Evolutionary conservation across 2,888 invertebrate species (phyloP).

Genomic region (Orthosia incerta): DNA sequence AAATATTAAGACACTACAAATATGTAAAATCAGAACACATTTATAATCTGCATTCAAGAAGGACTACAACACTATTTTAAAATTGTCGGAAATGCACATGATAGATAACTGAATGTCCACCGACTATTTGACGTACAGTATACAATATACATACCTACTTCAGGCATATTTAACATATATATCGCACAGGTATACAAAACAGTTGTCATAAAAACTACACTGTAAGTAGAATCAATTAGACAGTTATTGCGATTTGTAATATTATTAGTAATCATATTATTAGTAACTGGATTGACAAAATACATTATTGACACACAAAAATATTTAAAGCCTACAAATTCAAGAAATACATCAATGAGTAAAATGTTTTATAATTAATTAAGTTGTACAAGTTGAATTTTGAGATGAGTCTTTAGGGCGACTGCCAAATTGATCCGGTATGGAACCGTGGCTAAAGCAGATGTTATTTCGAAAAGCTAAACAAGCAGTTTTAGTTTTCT

Average conservation of each 20-base stretch:
- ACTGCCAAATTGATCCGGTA: constrained; percentile 1
- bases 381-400: constrained; percentile 19
- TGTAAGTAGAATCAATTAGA: constrained; percentile 17
- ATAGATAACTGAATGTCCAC: constrained; percentile 33
- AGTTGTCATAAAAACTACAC: constrained; percentile 34
- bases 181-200: constrained; percentile 25
- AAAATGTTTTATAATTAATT: constrained; percentile 19
- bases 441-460: neutral
- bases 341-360: constrained; percentile 34
- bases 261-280: constrained; percentile 7
- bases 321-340: constrained; percentile 38
- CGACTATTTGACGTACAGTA: constrained; percentile 17
- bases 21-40: constrained; percentile 45
- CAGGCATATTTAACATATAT: constrained; percentile 35
- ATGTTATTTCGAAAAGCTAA: constrained; percentile 14
- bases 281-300: constrained; percentile 5
- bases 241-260: constrained; percentile 26
- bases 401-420: neutral
- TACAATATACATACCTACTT: neutral
- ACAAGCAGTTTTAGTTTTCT: constrained; percentile 6
- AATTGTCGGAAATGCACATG: constrained; percentile 41
- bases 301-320: constrained; percentile 32
- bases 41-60: constrained; percentile 40
- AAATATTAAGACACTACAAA: constrained; percentile 44
- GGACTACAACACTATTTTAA: constrained; percentile 24